Evolutionary conservation across 1,140 invertebrate genomes (phyloP), one percentile per base, ranked within the genome.

Genomic region (Rhyacophila brunnea): DNA sequence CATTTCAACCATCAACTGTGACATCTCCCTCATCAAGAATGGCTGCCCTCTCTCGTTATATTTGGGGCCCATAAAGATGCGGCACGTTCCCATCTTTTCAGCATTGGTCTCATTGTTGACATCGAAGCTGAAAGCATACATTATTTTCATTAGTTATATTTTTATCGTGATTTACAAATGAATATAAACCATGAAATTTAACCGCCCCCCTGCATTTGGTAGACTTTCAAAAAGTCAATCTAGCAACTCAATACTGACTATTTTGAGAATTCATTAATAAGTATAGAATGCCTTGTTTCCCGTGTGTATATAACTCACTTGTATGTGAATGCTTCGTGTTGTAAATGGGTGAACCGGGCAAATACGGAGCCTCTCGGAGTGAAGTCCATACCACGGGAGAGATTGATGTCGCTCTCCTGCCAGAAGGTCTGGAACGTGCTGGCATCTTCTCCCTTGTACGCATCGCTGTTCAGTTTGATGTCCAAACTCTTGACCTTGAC

Each of bases 41-140:
- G 71, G 66, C 18, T 71, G 66, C 2, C 82, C 82, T 14, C 79
- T 67, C 66, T 85, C 83, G 62, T 86, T 81, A 32, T 67, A 66
- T 56, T 80, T 80, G 5, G 83, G 84, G 5, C 80, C 81, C 50
- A 85, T 62, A 69, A 85, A 86, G 18, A 85, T 82, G 9, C 84
- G 74, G 10, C 83, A 82, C 6, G 83, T 85, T 6, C 80, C 83
- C 23, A 17, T 4, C 20, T 47, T 19, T 19, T 47, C 20, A 6
- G 5, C 20, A 6, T 47, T 47, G 20, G 13, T 19, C 6, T 19
- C n/a, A 47, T 47, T 19, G 13, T n/a, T 19, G 4, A 47, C 15
- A 4, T n/a, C n/a, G 20, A 19, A 17, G 17, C 20, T 47, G n/a
- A 17, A 19, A 23, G 20, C 6, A 47, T 47, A 20, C n/a, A 47